Conservation (phyloP, 2,888 invertebrate species). For the Tetanocera ferruginea region DNA sequence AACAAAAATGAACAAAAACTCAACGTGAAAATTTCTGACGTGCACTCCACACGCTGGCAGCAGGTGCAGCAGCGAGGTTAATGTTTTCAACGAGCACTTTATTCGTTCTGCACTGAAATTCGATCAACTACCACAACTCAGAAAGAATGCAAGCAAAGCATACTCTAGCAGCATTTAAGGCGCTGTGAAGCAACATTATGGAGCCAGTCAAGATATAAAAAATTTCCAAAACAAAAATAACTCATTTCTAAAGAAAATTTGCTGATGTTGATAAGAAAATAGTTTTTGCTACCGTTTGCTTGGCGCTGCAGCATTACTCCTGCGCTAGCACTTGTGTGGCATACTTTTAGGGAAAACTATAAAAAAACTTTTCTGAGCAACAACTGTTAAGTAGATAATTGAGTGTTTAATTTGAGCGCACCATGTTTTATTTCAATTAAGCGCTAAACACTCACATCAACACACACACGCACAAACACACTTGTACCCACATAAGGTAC, state of each 20-base stretch:
- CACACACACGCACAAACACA: no score
- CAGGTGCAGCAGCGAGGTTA: background rate
- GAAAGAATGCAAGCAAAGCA: background rate
- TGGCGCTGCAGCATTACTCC: background rate
- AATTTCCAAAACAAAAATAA: background rate
- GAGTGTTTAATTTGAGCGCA: constrained; percentile 15
- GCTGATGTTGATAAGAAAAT: constrained; percentile 3
- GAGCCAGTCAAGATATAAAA: background rate
- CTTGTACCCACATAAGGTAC: no score
- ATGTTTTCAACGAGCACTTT: no score
- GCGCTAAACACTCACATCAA: background rate
- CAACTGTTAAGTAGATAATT: constrained; percentile 18
- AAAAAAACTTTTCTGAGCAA: background rate
- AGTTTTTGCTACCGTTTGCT: background rate
- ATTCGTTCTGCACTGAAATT: background rate
- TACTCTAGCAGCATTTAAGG: background rate
- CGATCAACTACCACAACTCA: background rate
- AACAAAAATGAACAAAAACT: background rate
- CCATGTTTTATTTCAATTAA: background rate
- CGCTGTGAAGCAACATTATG: background rate
- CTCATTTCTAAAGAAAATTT: background rate
- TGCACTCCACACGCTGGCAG: background rate
- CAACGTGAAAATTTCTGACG: background rate
- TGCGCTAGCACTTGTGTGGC: background rate
- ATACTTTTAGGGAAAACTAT: background rate